Percentiles rank a stretch among this genome's conserved stretches.
Evolutionary conservation across 2,888 invertebrate genomes (phyloP).

Genomic region (Coronaproctus castanopsis): DNA sequence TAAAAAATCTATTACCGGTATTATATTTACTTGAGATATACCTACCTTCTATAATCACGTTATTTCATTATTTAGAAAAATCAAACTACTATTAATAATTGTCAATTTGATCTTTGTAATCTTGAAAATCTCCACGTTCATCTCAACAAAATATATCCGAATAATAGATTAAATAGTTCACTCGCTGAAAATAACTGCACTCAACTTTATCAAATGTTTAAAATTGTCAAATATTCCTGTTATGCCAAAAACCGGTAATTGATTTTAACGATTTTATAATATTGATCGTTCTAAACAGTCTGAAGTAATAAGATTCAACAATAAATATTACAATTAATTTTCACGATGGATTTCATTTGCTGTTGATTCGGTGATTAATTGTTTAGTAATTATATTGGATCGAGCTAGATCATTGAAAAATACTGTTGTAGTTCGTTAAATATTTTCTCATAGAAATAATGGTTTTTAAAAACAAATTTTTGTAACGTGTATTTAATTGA

Average conservation of each 20-base stretch:
- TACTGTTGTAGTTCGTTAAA: background rate
- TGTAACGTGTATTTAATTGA: no score
- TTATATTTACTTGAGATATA: background rate
- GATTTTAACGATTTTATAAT: constrained; percentile 8
- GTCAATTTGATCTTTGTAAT: background rate
- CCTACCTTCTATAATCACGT: background rate
- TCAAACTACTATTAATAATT: background rate
- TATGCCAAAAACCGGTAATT: constrained; percentile 5
- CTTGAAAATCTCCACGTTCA: background rate
- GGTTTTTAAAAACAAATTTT: background rate
- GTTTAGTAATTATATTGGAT: constrained; percentile 6
- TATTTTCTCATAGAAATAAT: background rate
- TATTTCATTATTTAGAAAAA: background rate
- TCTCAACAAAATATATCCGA: background rate
- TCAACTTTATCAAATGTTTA: constrained; percentile 8
- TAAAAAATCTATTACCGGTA: background rate
- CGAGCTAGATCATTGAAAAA: background rate
- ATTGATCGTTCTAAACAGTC: constrained; percentile 4
- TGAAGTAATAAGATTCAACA: constrained; percentile 1
- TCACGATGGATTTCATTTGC: constrained; percentile 5
- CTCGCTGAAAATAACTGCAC: constrained; percentile 4
- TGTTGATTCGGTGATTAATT: background rate
- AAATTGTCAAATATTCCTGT: constrained; percentile 4
- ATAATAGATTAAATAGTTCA: background rate
- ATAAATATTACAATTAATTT: constrained; percentile 10